Percentiles rank a stretch among this genome's conserved stretches.
Conservation (phyloP, 2,797 vertebrate species). For the Spheniscus humboldti region DNA sequence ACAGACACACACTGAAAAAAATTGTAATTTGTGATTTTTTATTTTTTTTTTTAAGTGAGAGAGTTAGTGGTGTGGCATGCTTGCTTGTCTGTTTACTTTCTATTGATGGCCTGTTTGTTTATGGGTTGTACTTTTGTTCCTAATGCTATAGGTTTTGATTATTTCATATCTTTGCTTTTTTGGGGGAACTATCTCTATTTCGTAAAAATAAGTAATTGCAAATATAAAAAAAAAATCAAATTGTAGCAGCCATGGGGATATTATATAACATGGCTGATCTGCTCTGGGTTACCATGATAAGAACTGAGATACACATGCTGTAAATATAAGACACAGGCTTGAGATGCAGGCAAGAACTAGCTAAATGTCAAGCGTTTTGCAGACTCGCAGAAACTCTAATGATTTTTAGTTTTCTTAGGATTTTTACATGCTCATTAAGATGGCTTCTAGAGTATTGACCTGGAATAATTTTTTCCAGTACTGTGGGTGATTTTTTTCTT, state of each 20-base stretch:
- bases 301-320: neutral
- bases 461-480: neutral
- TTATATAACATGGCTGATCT: constrained; percentile 18
- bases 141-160: neutral
- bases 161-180: neutral
- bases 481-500: neutral
- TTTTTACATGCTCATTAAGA: neutral
- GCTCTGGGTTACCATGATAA: neutral
- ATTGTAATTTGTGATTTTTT: neutral
- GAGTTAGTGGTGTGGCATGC: neutral
- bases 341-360: neutral
- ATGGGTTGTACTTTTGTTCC: neutral
- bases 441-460: neutral
- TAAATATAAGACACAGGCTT: neutral
- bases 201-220: neutral
- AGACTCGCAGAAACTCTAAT: neutral
- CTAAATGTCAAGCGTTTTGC: neutral
- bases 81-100: neutral
- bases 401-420: neutral
- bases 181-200: neutral
- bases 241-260: neutral
- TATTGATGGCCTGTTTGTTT: neutral
- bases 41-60: neutral
- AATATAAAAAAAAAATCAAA: neutral
- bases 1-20: neutral